phyloP scores from a whole-genome alignment of 2,113 vertebrate genomes.

The Myotis yumanensis region DNA sequence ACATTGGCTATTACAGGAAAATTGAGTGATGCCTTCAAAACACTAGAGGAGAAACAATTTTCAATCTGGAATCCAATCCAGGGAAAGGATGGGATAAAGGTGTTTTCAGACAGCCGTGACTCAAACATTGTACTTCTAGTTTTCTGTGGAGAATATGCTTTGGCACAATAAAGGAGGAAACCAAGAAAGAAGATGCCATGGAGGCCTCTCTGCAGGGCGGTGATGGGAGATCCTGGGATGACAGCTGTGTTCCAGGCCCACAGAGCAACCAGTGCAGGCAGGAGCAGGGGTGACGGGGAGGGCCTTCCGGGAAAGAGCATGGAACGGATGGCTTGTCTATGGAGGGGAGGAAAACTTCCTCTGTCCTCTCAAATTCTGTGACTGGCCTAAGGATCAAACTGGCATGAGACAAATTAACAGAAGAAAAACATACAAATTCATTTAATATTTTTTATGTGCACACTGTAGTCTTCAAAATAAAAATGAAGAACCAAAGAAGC shows the following conservation, averaged over 20 bases:
- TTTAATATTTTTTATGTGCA: not conserved
- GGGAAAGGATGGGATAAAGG: not conserved
- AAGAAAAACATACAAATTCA: not conserved
- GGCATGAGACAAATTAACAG: not conserved
- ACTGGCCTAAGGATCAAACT: not conserved
- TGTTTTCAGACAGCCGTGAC: not conserved
- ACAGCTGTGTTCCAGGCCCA: too few relatives aligned
- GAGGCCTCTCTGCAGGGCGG: not conserved
- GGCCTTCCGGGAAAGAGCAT: not conserved
- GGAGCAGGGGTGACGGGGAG: not conserved
- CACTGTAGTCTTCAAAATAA: not conserved
- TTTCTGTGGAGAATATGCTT: not conserved
- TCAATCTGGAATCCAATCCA: not conserved
- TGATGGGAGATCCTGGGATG: not conserved
- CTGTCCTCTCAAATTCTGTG: not conserved
- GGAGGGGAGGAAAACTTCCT: not conserved
- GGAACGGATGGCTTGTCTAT: not conserved
- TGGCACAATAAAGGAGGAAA: not conserved
- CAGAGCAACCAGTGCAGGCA: not conserved
- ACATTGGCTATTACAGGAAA: not conserved
- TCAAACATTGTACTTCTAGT: not conserved
- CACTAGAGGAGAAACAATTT: not conserved
- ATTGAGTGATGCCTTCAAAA: not conserved
- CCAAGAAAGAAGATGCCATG: not conserved
- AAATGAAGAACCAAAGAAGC: not conserved